phyloP scores from a whole-genome alignment of 2,113 vertebrate species.

The Lonchura striata region DNA sequence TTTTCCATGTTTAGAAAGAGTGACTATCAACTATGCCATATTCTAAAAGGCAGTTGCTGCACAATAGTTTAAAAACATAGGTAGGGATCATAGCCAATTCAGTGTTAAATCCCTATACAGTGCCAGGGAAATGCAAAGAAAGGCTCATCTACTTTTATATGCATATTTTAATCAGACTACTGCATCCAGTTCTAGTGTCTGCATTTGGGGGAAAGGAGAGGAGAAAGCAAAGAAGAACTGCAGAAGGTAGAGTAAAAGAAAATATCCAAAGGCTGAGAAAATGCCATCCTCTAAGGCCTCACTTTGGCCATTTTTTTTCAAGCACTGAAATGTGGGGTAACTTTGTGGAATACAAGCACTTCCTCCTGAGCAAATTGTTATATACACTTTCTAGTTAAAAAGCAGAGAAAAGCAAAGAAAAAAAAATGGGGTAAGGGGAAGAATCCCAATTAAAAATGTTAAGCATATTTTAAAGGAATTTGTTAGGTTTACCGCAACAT shows the following conservation, averaged over 20 bases:
- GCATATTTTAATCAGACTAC: not conserved
- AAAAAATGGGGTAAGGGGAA: not conserved
- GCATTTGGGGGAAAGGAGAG: rapidly evolving
- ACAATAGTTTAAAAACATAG: not conserved
- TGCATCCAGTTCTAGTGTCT: not conserved
- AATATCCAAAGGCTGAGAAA: not conserved
- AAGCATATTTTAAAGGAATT: not conserved
- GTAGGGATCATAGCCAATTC: not conserved
- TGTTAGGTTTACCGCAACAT: rapidly evolving
- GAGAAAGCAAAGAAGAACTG: not conserved
- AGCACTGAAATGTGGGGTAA: not conserved
- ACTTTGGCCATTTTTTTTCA: not conserved
- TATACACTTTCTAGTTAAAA: not conserved
- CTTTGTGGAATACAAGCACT: not conserved
- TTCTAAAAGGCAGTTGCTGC: rapidly evolving
- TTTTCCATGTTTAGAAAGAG: not conserved
- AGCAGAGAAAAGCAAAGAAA: not conserved
- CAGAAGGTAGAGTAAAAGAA: not conserved
- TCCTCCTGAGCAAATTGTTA: not conserved
- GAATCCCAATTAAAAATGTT: not conserved
- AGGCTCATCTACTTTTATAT: not conserved
- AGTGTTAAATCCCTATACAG: not conserved
- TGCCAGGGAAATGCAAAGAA: not conserved
- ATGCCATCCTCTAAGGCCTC: not conserved
- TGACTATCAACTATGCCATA: not conserved